Evolutionary conservation across 92 coral and sea anemone species (phyloP).

Genomic region (Ricordea florida): DNA sequence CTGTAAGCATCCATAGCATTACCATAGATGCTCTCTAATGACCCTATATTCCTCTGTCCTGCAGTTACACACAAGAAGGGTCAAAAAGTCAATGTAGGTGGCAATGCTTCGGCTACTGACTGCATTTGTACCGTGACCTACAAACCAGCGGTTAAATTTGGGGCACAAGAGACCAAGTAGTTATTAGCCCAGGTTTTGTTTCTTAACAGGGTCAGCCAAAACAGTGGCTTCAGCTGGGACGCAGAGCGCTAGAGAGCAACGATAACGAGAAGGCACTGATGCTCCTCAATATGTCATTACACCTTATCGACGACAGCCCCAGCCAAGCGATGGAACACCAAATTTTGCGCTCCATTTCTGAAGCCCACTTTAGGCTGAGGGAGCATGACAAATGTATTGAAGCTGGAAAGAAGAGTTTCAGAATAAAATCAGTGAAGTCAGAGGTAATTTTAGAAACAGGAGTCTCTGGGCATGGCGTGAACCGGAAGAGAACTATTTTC

Average conservation of each 20-base stretch:
- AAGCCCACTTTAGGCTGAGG: conserved; percentile 19
- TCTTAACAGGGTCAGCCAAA: conserved; percentile 28
- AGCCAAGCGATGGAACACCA: conserved; percentile 16
- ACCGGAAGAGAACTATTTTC: no score
- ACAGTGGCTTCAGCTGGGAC: conserved; percentile 53
- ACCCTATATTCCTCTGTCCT: no score
- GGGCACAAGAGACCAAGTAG: no score
- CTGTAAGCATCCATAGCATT: no score
- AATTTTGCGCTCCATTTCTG: conserved; percentile 26
- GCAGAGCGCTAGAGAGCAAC: conserved; percentile 18
- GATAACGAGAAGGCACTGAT: conserved; percentile 33
- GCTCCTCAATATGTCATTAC: conserved; percentile 54
- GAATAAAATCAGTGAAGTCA: conserved; percentile 53
- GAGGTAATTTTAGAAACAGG: conserved; percentile 53
- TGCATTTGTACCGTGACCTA: no score
- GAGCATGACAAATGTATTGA: conserved; percentile 25
- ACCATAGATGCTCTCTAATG: no score
- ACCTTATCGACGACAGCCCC: conserved; percentile 50
- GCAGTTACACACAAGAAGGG: no score
- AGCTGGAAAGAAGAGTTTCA: conserved; percentile 58
- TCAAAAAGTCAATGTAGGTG: no score
- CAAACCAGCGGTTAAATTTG: no score
- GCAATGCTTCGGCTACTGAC: no score
- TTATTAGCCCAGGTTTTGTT: not conserved
- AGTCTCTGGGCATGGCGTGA: not conserved